phyloP scores from a whole-genome alignment of 2,113 vertebrate species.

The Boulengeromyrus knoepffleri region DNA sequence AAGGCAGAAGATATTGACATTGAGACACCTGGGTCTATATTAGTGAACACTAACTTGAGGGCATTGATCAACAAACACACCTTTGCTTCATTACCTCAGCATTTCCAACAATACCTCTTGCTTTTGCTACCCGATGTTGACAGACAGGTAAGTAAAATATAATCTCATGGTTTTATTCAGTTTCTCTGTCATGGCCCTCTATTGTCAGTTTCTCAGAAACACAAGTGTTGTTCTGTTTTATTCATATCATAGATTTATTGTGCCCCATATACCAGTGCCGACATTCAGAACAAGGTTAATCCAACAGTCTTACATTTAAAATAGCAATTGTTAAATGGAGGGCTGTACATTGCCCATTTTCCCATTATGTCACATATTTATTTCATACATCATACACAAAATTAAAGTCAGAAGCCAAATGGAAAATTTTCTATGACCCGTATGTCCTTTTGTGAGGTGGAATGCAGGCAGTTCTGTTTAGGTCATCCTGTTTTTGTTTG shows the following conservation, averaged over 20 bases:
- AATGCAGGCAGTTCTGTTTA: background rate
- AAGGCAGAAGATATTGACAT: slow-evolving; percentile 83
- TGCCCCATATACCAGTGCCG: background rate
- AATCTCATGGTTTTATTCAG: background rate
- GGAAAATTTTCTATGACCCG: background rate
- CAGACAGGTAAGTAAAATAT: slow-evolving; percentile 67
- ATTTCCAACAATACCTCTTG: slow-evolving; percentile 78
- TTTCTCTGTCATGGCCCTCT: background rate
- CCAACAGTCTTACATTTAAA: background rate
- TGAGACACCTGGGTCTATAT: slow-evolving; percentile 79
- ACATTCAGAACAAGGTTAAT: background rate
- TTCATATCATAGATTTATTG: background rate
- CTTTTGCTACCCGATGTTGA: slow-evolving; percentile 80
- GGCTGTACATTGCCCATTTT: background rate
- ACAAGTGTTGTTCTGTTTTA: background rate
- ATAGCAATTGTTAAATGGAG: background rate
- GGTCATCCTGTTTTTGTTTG: background rate
- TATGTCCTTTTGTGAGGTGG: background rate
- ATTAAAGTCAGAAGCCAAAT: background rate
- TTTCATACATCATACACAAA: background rate
- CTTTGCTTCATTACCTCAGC: slow-evolving; percentile 78
- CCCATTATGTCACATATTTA: background rate
- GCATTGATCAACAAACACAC: slow-evolving; percentile 83
- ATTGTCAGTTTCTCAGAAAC: background rate
- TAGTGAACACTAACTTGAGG: slow-evolving; percentile 81